Evolutionary conservation across 2,113 vertebrate genomes (phyloP).

Genomic region (Tupaia tana): DNA sequence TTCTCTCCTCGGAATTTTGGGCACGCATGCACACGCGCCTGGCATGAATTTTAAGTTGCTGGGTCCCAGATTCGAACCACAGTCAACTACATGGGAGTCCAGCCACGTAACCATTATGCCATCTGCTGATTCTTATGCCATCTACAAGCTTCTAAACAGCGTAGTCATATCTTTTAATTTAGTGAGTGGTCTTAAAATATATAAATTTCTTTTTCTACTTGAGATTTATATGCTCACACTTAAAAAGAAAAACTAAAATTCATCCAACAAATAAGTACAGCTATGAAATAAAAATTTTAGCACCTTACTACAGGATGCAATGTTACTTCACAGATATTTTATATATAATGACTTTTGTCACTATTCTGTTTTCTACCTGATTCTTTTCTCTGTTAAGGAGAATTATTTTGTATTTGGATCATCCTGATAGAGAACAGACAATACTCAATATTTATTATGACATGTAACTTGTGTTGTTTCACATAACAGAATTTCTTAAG

Average conservation of each 20-base stretch:
- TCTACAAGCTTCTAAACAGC: neutral
- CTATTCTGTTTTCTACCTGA: neutral
- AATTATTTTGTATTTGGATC: constrained; percentile 60
- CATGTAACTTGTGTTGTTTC: neutral
- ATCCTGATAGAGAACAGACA: neutral
- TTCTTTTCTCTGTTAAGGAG: constrained; percentile 10
- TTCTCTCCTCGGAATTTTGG: too few species aligned
- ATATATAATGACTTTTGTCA: neutral
- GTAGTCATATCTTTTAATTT: neutral
- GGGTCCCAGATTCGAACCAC: too few species aligned
- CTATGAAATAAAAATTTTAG: neutral
- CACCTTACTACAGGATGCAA: neutral
- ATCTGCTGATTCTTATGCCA: neutral
- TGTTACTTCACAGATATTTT: constrained; percentile 45
- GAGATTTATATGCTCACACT: constrained; percentile 5
- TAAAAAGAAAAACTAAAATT: neutral
- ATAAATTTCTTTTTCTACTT: constrained; percentile 31
- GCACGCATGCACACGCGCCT: too few species aligned
- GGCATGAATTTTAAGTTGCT: too few species aligned
- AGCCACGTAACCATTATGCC: too few species aligned
- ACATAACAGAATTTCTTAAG: constrained; percentile 56
- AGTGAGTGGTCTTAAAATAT: constrained; percentile 45
- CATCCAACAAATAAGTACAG: neutral
- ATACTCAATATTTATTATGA: neutral
- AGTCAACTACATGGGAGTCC: too few species aligned